Evolutionary conservation across 1,140 invertebrate genomes (phyloP).

Genomic region (Bombus picipes): DNA sequence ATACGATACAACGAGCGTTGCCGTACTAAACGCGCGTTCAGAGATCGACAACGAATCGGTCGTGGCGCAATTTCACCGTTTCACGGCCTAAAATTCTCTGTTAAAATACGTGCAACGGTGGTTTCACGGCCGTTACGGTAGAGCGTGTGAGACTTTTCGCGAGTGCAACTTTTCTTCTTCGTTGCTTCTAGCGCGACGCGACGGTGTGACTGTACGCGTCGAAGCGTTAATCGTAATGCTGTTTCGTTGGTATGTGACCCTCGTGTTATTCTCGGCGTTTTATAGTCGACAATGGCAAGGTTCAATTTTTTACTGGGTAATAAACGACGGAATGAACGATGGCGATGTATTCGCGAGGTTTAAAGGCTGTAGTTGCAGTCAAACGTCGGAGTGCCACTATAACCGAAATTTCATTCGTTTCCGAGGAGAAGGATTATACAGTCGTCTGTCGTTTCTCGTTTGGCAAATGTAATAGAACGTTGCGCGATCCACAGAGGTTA

Average conservation of each 20-base stretch:
- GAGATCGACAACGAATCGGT: background rate
- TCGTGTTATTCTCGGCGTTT: background rate
- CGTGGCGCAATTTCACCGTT: slow-evolving; percentile 14
- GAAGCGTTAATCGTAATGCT: too few species aligned
- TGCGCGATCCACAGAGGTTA: too few species aligned
- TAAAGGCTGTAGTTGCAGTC: too few species aligned
- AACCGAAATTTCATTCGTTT: too few species aligned
- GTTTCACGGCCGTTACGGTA: background rate
- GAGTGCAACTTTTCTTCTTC: background rate
- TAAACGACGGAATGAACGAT: background rate
- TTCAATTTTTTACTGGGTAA: background rate
- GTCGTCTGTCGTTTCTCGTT: too few species aligned
- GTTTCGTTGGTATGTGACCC: background rate
- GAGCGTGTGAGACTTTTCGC: background rate
- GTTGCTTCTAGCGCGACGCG: too few species aligned
- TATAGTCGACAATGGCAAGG: background rate
- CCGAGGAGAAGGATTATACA: too few species aligned
- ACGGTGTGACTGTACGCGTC: too few species aligned
- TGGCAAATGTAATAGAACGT: too few species aligned
- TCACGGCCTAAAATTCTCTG: background rate
- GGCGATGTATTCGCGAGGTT: background rate
- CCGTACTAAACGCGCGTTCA: background rate
- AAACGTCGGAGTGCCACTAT: too few species aligned
- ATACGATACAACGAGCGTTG: background rate
- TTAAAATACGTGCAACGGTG: background rate